These are phyloP conservation scores for Biston stratarius DNA, from an alignment of 2,888 invertebrate species.

Conservation along the genomic window DNA sequence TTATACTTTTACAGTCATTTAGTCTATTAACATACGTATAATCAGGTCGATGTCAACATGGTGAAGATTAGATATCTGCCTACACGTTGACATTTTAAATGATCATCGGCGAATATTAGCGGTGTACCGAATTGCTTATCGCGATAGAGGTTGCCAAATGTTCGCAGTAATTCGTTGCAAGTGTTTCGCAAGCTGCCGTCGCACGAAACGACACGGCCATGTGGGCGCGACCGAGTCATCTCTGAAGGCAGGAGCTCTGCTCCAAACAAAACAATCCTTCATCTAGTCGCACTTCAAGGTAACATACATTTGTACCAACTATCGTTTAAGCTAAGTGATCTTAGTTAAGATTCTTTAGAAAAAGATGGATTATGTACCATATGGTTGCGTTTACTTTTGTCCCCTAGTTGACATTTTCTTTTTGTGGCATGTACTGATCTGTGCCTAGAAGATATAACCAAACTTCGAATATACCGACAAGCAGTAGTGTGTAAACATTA, in stretches of 20 bases:
- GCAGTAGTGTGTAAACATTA: too few species aligned
- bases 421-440: too few species aligned
- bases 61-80: conserved; percentile 1
- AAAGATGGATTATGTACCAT: too few species aligned
- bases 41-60: conserved; percentile 16
- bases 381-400: too few species aligned
- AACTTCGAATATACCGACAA: too few species aligned
- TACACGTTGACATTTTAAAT: conserved; percentile 29
- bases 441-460: too few species aligned
- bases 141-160: conserved; percentile 30
- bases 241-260: neutral
- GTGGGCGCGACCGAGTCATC: conserved; percentile 26
- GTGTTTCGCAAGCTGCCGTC: conserved; percentile 24
- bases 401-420: too few species aligned
- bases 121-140: conserved; percentile 9
- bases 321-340: neutral
- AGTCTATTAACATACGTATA: neutral
- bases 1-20: too few species aligned
- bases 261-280: neutral
- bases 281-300: neutral
- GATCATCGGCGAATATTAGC: conserved; percentile 18
- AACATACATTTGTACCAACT: neutral
- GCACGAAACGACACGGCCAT: conserved; percentile 1
- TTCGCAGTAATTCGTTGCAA: conserved; percentile 9
- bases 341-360: too few species aligned